Evolutionary conservation across 2,888 invertebrate species (phyloP), one percentile per base, ranked within the genome.

Genomic region (Zaprionus obscuricornis): DNA sequence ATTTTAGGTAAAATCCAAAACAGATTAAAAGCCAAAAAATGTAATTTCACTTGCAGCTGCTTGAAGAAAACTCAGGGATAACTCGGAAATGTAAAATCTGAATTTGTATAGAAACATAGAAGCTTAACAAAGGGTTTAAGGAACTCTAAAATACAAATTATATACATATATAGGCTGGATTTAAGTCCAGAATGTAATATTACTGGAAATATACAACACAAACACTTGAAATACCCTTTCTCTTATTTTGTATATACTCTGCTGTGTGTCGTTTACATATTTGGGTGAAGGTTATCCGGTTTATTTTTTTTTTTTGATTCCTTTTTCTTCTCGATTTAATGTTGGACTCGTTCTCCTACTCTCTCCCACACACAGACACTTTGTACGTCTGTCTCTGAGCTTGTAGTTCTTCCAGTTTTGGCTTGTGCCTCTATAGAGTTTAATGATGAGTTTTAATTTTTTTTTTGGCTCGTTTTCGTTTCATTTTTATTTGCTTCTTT

Each of bases 361-460:
- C 36, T 26, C 33, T 14, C n/a, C 43, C 6, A 4, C 2, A 31
- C 4, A 10, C 8, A 3, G 5, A n/a, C n/a, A n/a, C 29, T 3
- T 1, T 16, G 6, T 11, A 4, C 24, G 1, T 10, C 16, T 7
- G 1, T 10, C 16, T 7, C 22, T 26, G 18, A 16, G 14, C 10
- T 40, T 33, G 42, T n/a, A 37, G 40, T 33, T 58, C 37, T 55
- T 52, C 42, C 49, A 17, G 49, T 54, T 52, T 65, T 59, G 59
- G 42, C 33, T 29, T 36, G 20, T 46, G 67, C 73, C 71, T 51
- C 39, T n/a, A 45, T 66, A n/a, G n/a, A n/a, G 57, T 66, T 81
- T 79, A 83, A 83, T 84, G 81, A 79, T 84, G 81, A 68, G 56
- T 71, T 67, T 75, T 64, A 68, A 79, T 79, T 75, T n/a, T n/a